A percentile compares a stretch with the other conserved stretches of the same genome.
phyloP scores from a whole-genome alignment of 2,888 invertebrate species.

The Spilosoma lubricipeda region DNA sequence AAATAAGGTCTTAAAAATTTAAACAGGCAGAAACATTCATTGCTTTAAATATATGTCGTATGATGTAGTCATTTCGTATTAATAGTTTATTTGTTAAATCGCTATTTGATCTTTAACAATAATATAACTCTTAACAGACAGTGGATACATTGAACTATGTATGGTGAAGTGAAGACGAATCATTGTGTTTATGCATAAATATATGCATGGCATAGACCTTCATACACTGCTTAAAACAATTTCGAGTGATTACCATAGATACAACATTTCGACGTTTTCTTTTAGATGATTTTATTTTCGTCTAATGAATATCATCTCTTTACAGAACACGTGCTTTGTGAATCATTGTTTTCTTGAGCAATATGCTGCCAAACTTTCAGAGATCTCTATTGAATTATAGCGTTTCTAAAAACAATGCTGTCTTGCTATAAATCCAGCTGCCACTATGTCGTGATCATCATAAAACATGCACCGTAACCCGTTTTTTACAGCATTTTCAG shows the following conservation, averaged over 20 bases:
- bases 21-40: too few species aligned
- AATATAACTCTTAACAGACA: too few species aligned
- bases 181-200: too few species aligned
- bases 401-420: constrained; percentile 44
- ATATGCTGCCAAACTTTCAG: constrained; percentile 7
- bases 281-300: neutral
- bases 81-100: too few species aligned
- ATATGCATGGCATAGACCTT: too few species aligned
- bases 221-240: too few species aligned
- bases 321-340: neutral
- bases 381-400: constrained; percentile 14
- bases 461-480: constrained; percentile 54
- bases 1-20: too few species aligned
- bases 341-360: neutral
- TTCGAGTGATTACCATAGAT: neutral
- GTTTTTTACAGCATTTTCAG: constrained; percentile 68
- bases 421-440: constrained; percentile 24
- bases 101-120: too few species aligned
- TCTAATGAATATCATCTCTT: neutral
- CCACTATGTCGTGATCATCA: constrained; percentile 39
- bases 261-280: neutral
- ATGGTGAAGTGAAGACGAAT: too few species aligned
- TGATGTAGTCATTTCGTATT: too few species aligned
- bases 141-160: too few species aligned
- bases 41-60: too few species aligned